phyloP scores from a whole-genome alignment of 2,888 invertebrate genomes.

The Melanargia galathea region DNA sequence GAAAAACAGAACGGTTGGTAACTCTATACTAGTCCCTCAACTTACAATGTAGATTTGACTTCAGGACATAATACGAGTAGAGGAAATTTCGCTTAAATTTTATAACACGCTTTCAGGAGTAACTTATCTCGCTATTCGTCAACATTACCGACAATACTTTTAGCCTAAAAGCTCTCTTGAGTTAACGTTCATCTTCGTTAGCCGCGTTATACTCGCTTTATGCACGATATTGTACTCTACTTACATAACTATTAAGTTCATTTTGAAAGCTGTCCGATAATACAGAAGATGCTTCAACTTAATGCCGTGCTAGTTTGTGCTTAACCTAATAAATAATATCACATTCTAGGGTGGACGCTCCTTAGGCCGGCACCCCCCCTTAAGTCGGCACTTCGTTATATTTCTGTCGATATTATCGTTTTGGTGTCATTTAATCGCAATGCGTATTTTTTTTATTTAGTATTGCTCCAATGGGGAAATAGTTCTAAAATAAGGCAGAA shows the following conservation, averaged over 20 bases:
- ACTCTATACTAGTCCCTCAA: too few relatives aligned
- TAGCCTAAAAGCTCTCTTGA: constrained; percentile 36
- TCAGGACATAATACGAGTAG: background rate
- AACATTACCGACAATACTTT: constrained; percentile 31
- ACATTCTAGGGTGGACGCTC: too few relatives aligned
- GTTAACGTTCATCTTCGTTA: constrained; percentile 38
- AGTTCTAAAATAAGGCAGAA: too few relatives aligned
- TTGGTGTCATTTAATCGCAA: too few relatives aligned
- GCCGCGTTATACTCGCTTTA: constrained; percentile 6
- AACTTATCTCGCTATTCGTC: constrained; percentile 15
- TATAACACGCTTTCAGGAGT: background rate
- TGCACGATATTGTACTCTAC: constrained; percentile 1
- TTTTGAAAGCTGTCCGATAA: background rate
- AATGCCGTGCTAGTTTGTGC: background rate
- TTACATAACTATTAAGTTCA: background rate
- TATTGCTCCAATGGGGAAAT: too few relatives aligned
- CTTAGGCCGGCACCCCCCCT: too few relatives aligned
- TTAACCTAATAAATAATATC: too few relatives aligned
- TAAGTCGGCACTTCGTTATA: too few relatives aligned
- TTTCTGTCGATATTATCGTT: too few relatives aligned
- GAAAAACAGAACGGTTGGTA: too few relatives aligned
- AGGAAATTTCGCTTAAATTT: background rate
- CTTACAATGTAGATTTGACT: background rate
- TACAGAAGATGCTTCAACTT: background rate
- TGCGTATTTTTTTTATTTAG: too few relatives aligned